These are phyloP conservation scores for Allenopithecus nigroviridis DNA, from an alignment of 2,797 vertebrate genomes.

Conservation along the genomic window DNA sequence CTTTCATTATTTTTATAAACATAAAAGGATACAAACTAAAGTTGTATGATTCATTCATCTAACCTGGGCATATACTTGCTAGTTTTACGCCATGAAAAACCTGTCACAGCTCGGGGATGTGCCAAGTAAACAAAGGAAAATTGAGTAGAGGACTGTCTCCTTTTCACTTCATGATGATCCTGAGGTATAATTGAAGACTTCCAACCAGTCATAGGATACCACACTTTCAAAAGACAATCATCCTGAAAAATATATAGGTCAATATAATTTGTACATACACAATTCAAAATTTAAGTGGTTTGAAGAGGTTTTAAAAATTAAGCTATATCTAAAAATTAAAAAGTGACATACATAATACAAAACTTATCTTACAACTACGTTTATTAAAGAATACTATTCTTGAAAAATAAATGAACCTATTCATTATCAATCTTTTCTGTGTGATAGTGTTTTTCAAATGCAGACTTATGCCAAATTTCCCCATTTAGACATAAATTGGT, in stretches of 20 bases:
- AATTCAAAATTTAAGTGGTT: conserved; percentile 33
- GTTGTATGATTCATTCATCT: conserved; percentile 37
- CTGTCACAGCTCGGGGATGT: conserved; percentile 88
- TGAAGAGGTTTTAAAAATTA: conserved; percentile 45
- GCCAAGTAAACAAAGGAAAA: conserved; percentile 90
- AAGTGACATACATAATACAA: background rate
- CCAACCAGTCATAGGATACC: conserved; percentile 97
- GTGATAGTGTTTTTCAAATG: background rate
- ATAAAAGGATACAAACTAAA: background rate
- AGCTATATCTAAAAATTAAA: conserved; percentile 2
- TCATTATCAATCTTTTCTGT: background rate
- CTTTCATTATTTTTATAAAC: conserved; percentile 36
- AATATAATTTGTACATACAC: background rate
- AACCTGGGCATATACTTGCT: conserved; percentile 91
- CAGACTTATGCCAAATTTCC: background rate
- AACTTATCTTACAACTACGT: conserved; percentile 17
- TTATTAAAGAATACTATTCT: conserved; percentile 17
- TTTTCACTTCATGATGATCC: conserved; percentile 90
- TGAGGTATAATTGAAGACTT: conserved; percentile 94
- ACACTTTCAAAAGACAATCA: conserved; percentile 97
- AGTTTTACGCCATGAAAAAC: conserved; percentile 89
- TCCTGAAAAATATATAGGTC: conserved; percentile 86
- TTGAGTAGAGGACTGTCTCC: conserved; percentile 79
- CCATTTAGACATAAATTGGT: background rate
- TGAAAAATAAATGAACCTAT: conserved; percentile 18